Evolutionary conservation across 2,888 invertebrate species (phyloP), one percentile per base, ranked within the genome.

Genomic region (Dexiosoma caninum): DNA sequence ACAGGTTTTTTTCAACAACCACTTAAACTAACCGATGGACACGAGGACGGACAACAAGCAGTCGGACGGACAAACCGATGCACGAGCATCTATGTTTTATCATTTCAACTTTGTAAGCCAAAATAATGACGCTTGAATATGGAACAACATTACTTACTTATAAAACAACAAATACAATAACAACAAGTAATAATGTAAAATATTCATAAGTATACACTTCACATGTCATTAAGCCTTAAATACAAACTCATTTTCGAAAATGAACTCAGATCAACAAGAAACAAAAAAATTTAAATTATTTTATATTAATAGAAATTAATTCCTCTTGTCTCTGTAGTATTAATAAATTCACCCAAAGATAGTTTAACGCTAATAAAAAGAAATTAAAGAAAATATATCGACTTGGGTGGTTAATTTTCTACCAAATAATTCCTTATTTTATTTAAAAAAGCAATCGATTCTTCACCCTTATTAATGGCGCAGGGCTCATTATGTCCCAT

Each of bases 191-290:
- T 60, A 71, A 37, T 66, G 67, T 55, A 37, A 62, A 77, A 55
- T 70, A 55, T 37, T 49, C 35, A 64, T 46, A 12, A 72, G 30
- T 70, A 77, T 9, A 62, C 72, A 77, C 77, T 64, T 77, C 77
- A 77, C 44, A 62, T 77, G 72, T 77, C 77, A 81, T 77, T 77
- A 72, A 44, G 67, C 27, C 81, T 72, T 77, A 77, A 77, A 69
- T 44, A 69, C 71, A 64, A 77, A 81, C 55, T 81, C 35, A 67
- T 46, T 80, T 79, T 75, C 30, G 12, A 69, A 69, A 55, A 55
- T 55, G 42, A 14, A 49, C 40, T 53, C 42, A 16, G 9, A 51
- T 35, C 21, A 12, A 55, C 35, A 55, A 27, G 12, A 5, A 37
- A 53, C 64, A 46, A 30, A 49, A 35, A 62, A n/a, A n/a, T n/a